Evolutionary conservation across 2,113 vertebrate species (phyloP), one percentile per base, ranked within the genome.

Genomic region (Columbina picui): DNA sequence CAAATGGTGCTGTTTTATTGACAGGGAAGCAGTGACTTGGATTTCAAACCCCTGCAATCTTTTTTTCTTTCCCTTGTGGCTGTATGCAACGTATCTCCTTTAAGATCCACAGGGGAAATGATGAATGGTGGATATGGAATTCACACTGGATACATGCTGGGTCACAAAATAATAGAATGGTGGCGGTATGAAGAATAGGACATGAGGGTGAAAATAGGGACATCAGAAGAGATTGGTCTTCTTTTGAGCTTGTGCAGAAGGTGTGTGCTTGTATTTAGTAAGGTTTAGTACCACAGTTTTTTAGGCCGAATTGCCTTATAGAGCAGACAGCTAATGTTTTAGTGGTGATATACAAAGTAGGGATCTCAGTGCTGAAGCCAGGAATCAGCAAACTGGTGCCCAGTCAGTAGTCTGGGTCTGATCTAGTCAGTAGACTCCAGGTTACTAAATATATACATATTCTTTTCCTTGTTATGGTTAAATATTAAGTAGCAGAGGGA

Each of bases 81-180:
- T 78, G 13, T 50, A 7, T 36, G 29, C 29, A 65, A 18, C 14
- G n/a, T 41, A 29, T 59, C 18, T 68, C 12, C 49, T 67, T 85
- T 13, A 43, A 56, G 36, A 20, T 26, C 14, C 22, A 5, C 18
- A 39, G 39, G 16, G 13, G 23, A 56, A 78, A 18, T 34, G 32
- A 57, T 55, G 34, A 60, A 23, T 68, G 21, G 18, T 23, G 61
- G 61, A 12, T 55, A 2, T 52, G 30, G 56, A 89, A 71, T 56
- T 93, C 63, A 9, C 8, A 15, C 3, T 30, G n/a, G 34, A 25
- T 59, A 20, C 18, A 2, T 59, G 19, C 27, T 67, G 49, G 38
- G 38, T n/a, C 43, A 32, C 0, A 1, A 34, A 61, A 76, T 47
- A 50, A 30, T 18, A 47, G 36, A 22, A 39, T 1, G 3, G 11